Evolutionary conservation across 2,797 vertebrate species (phyloP).

Genomic region (Mus minutoides): DNA sequence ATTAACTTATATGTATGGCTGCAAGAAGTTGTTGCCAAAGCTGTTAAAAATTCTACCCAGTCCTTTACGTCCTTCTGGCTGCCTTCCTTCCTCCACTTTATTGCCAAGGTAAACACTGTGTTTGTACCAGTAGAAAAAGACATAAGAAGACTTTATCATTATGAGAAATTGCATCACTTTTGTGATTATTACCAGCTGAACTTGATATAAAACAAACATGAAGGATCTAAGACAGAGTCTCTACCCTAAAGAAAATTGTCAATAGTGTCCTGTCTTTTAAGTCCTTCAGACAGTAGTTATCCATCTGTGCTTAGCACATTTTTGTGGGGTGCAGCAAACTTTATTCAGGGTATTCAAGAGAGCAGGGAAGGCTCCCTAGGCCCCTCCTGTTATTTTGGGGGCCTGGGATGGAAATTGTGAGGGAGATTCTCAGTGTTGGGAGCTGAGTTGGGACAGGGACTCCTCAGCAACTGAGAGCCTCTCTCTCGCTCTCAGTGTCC

Average conservation of each 20-base stretch:
- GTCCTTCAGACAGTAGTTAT: background rate
- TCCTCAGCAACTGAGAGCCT: too few relatives aligned
- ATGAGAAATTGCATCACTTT: background rate
- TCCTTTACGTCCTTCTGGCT: conserved; percentile 71
- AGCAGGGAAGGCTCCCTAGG: too few relatives aligned
- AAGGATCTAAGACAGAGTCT: background rate
- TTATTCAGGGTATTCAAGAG: too few relatives aligned
- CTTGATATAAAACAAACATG: conserved; percentile 46
- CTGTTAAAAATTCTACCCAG: conserved; percentile 66
- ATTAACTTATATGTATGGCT: conserved; percentile 5
- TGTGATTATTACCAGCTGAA: conserved; percentile 34
- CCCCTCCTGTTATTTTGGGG: too few relatives aligned
- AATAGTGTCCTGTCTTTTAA: background rate
- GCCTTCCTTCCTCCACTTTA: conserved; percentile 34
- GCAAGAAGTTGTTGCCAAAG: conserved; percentile 64
- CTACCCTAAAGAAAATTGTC: background rate
- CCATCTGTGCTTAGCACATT: background rate
- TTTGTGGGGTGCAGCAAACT: too few relatives aligned
- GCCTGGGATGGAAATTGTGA: too few relatives aligned
- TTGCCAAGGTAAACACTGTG: conserved; percentile 66
- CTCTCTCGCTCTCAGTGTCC: too few relatives aligned
- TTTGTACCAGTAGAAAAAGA: conserved; percentile 56
- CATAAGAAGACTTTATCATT: conserved; percentile 30
- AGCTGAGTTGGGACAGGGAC: too few relatives aligned
- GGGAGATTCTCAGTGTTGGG: too few relatives aligned